Evolutionary conservation across 2,888 invertebrate species (phyloP), one percentile per base, ranked within the genome.

Genomic region (Oligia fasciuncula): DNA sequence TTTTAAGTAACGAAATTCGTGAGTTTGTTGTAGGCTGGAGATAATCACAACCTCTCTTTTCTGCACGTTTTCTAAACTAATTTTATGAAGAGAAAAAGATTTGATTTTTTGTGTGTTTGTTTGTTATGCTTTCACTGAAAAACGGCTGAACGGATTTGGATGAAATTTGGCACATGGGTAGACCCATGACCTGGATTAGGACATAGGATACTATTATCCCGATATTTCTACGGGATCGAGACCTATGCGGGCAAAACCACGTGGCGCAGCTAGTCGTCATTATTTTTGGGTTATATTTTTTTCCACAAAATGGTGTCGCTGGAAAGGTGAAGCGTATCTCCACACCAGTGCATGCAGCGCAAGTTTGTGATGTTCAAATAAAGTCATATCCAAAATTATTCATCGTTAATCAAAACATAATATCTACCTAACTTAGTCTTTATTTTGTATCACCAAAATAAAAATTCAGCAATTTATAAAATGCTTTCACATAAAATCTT

Each of bases 1-100:
- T 72, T 89, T 73, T 17, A 23, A 49, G 9, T 29, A 65, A 9
- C 29, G 40, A 17, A 11, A 54, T 40, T 54, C 1, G 17, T 40
- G 9, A 71, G 23, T 0, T 9, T 0, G 23, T 49, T 35, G 29
- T 49, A 14, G 13, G 8, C 46, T 46, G 11, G 11, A 46, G 11
- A 9, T 1, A 43, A 11, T 46, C 43, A 9, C 9, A 46, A 46
- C 5, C 5, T 29, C 4, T 57, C 1, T 3, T 43, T 9, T 43
- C 14, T 29, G 14, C 0, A 6, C 1, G 19, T 29, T 4, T 54
- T 11, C 54, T 19, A 54, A 54, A 54, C 6, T 51, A 51, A 51
- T 51, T 17, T 51, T 51, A 6, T 19, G 17, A 8, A 54, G 6
- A 19, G 19, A 54, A 54, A 54, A 6, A 54, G 4, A 9, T n/a